phyloP scores from a whole-genome alignment of 2,888 invertebrate species.

The Cheilosia grossa region DNA sequence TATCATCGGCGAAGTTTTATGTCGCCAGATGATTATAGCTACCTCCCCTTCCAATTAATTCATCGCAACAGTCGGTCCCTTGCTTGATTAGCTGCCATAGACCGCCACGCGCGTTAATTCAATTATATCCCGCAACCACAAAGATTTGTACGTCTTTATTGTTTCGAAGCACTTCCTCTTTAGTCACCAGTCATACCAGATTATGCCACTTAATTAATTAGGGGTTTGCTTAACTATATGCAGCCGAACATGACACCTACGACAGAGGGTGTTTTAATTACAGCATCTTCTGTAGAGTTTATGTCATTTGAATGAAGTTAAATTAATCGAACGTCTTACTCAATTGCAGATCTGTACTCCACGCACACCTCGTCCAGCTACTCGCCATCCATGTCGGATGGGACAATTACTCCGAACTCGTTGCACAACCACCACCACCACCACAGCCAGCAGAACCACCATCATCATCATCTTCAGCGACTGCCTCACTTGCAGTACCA shows the following conservation, averaged over 20 bases:
- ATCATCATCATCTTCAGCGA: conserved; percentile 75
- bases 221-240: conserved; percentile 50
- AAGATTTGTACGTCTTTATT: conserved; percentile 72
- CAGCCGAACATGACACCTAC: conserved; percentile 67
- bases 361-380: conserved; percentile 83
- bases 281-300: conserved; percentile 32
- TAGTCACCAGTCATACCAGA: conserved; percentile 59
- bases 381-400: conserved; percentile 83
- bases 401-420: conserved; percentile 82
- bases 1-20: conserved; percentile 51
- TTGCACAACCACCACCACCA: conserved; percentile 77
- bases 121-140: conserved; percentile 57
- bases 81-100: conserved; percentile 33
- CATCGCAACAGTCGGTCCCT: conserved; percentile 35
- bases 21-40: conserved; percentile 69
- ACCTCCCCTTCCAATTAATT: conserved; percentile 66
- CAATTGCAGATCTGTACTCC: conserved; percentile 82
- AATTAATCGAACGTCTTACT: conserved; percentile 72
- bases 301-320: conserved; percentile 72
- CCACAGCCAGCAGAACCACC: conserved; percentile 56
- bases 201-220: conserved; percentile 74
- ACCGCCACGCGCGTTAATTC: conserved; percentile 73
- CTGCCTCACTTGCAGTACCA: conserved; percentile 71
- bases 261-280: conserved; percentile 74
- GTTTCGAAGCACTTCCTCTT: conserved; percentile 74